Conservation (phyloP, 2,797 vertebrate species). For the Coregonus ussuriensis region DNA sequence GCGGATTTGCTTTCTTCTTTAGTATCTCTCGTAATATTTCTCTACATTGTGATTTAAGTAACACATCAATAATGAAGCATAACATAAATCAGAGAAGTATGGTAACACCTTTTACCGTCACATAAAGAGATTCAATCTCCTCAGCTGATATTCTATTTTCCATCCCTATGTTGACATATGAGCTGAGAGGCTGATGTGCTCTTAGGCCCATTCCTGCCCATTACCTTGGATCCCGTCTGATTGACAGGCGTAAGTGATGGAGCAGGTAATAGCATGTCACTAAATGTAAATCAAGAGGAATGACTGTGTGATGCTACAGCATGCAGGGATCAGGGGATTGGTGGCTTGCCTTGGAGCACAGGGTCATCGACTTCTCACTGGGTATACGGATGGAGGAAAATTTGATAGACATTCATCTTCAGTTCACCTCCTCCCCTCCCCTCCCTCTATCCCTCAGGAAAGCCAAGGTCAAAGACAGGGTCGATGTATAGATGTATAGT, state of each 20-base stretch:
- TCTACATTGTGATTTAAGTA: not conserved
- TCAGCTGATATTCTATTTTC: constrained; percentile 51
- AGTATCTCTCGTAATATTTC: too few relatives aligned
- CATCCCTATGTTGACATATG: constrained; percentile 48
- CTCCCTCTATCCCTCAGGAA: constrained; percentile 30
- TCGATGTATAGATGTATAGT: constrained; percentile 14
- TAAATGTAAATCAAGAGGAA: constrained; percentile 85
- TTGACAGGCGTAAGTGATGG: constrained; percentile 83
- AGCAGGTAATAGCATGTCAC: constrained; percentile 82
- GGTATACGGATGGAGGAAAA: constrained; percentile 28
- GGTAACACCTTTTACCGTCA: not conserved
- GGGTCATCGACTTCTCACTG: too few relatives aligned
- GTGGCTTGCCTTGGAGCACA: constrained; percentile 25
- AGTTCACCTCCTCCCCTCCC: not conserved
- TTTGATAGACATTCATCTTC: constrained; percentile 43
- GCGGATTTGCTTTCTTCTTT: too few relatives aligned
- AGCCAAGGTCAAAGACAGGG: constrained; percentile 51
- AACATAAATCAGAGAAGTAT: not conserved
- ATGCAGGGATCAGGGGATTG: constrained; percentile 59
- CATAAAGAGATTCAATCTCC: constrained; percentile 21
- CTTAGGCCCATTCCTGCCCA: constrained; percentile 79
- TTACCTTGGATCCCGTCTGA: constrained; percentile 76
- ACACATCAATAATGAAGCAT: not conserved
- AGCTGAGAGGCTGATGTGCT: constrained; percentile 71
- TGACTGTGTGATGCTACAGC: constrained; percentile 66